Evolutionary conservation across 2,797 vertebrate genomes (phyloP).

Genomic region (Heteromormyrus szaboi): DNA sequence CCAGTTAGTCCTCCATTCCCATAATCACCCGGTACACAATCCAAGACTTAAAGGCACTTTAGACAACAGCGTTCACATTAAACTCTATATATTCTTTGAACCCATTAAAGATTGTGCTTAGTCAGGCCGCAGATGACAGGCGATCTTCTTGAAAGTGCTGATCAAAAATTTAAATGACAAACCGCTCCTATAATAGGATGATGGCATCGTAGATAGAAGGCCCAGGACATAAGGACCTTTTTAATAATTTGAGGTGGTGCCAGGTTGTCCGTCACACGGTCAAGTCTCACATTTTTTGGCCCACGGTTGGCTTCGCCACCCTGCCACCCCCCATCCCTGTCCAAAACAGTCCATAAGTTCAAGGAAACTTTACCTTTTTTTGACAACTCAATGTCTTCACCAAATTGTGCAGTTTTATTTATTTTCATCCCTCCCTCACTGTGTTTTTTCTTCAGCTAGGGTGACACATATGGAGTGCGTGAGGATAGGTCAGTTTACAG

Average conservation of each 20-base stretch:
- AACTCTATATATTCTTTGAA: background rate
- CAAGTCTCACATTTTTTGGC: background rate
- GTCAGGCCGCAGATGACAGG: background rate
- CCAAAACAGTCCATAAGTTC: background rate
- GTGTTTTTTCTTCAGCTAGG: background rate
- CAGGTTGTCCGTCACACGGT: background rate
- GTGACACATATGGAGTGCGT: background rate
- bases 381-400: background rate
- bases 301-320: background rate
- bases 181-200: background rate
- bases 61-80: background rate
- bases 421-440: background rate
- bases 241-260: background rate
- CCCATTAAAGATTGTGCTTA: background rate
- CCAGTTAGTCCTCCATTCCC: background rate
- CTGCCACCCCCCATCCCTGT: background rate
- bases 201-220: background rate
- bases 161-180: background rate
- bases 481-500: slow-evolving; percentile 7
- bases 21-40: background rate
- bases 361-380: background rate
- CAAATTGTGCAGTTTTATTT: background rate
- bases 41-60: background rate
- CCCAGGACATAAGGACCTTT: background rate
- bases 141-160: background rate